Conservation (phyloP, 1,140 invertebrate species). For the Trissolcus basalis region DNA sequence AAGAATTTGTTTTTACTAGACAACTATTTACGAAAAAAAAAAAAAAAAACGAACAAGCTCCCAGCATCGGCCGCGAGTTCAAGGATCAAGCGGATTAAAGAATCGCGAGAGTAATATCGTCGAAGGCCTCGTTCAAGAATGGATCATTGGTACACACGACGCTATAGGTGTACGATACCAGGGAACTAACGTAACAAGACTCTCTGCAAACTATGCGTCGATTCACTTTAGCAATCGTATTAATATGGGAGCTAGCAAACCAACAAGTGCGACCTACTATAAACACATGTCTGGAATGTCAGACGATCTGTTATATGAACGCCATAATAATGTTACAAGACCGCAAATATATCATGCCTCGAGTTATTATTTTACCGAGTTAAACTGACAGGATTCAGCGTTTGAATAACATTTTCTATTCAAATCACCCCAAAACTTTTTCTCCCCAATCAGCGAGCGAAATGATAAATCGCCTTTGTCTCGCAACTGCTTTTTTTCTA, state of each 20-base stretch:
- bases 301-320: conserved; percentile 15
- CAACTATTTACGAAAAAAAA: no score
- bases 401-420: neutral
- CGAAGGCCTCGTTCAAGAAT: conserved; percentile 47
- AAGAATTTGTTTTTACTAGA: no score
- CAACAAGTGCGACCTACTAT: conserved; percentile 44
- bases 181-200: conserved; percentile 30
- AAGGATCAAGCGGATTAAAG: conserved; percentile 52
- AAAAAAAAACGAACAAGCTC: no score
- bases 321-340: conserved; percentile 33
- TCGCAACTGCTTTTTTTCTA: no score
- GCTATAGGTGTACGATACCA: conserved; percentile 30
- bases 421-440: no score
- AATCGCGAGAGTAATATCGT: conserved; percentile 30
- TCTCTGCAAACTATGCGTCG: conserved; percentile 24
- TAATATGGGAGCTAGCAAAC: conserved; percentile 34
- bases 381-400: neutral
- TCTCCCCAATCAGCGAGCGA: no score
- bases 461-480: neutral
- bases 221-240: conserved; percentile 47
- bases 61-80: conserved; percentile 40
- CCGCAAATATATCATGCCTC: neutral
- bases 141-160: conserved; percentile 39
- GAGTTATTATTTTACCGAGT: conserved; percentile 2
- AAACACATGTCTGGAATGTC: conserved; percentile 47